A percentile compares a stretch with the other conserved stretches of the same genome.
Evolutionary conservation across 2,888 invertebrate species (phyloP).

Genomic region (Acanthosepion lycidas): DNA sequence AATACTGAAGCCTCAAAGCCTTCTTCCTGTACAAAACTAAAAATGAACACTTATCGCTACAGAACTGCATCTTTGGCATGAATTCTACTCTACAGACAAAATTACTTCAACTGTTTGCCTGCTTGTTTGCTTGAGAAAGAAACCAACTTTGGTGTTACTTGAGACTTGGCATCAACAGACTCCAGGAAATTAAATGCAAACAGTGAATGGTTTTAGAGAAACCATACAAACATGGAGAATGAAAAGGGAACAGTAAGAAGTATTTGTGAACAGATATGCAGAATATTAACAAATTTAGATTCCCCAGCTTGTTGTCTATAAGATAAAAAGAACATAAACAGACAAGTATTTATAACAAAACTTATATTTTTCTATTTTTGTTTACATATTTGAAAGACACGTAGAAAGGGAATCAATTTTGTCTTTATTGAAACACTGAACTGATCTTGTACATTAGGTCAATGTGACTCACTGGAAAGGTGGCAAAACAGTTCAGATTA

Average conservation of each 20-base stretch:
- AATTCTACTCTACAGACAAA: background rate
- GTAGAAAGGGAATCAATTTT: too few species aligned
- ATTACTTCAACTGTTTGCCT: background rate
- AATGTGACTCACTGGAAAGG: too few species aligned
- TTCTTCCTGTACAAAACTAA: background rate
- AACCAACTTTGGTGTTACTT: background rate
- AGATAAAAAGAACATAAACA: background rate
- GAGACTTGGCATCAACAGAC: background rate
- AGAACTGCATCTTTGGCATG: background rate
- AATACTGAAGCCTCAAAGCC: background rate
- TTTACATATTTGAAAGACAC: too few species aligned
- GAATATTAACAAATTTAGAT: background rate
- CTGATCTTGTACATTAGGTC: too few species aligned
- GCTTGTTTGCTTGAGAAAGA: too few species aligned
- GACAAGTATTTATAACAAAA: too few species aligned
- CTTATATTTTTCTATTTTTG: too few species aligned
- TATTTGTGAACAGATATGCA: background rate
- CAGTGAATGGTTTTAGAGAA: background rate
- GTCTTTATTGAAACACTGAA: too few species aligned
- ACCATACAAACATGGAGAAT: background rate
- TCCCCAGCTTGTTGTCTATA: too few species aligned
- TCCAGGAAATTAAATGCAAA: conserved; percentile 12
- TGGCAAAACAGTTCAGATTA: too few species aligned
- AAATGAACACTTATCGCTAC: background rate
- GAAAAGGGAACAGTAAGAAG: background rate